These are phyloP conservation scores for Drosophila ohnishii DNA, from an alignment of 1,140 invertebrate species.

Conservation along the genomic window DNA sequence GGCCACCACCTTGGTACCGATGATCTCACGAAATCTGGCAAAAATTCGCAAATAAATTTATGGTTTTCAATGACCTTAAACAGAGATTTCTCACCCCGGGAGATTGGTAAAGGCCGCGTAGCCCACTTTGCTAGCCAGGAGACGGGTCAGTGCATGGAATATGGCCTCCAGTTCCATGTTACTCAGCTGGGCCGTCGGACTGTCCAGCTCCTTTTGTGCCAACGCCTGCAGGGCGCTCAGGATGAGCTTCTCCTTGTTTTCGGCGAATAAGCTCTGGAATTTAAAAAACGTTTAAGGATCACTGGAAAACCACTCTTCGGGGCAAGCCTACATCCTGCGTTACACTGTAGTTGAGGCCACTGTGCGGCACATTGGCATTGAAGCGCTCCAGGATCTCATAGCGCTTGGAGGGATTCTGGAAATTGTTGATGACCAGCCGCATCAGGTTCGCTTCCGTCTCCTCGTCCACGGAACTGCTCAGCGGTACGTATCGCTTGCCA, in stretches of 20 bases:
- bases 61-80: neutral
- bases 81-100: slow-evolving; percentile 86
- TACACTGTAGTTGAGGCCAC: slow-evolving; percentile 97
- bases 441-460: slow-evolving; percentile 93
- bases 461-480: slow-evolving; percentile 95
- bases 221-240: slow-evolving; percentile 90
- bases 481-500: slow-evolving; percentile 94
- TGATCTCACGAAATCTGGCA: slow-evolving; percentile 94
- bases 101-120: slow-evolving; percentile 97
- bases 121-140: slow-evolving; percentile 98
- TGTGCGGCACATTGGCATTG: slow-evolving; percentile 99
- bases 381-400: slow-evolving; percentile 94
- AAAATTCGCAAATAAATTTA: neutral
- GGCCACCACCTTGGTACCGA: slow-evolving; percentile 95
- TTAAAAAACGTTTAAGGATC: neutral
- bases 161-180: slow-evolving; percentile 93
- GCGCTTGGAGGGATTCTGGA: slow-evolving; percentile 78
- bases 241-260: slow-evolving; percentile 99
- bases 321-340: slow-evolving; percentile 94
- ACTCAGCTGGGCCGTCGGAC: slow-evolving; percentile 84
- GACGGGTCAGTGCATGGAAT: slow-evolving; percentile 95
- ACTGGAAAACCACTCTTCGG: too few relatives aligned
- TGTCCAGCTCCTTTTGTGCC: slow-evolving; percentile 88
- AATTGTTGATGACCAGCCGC: slow-evolving; percentile 83
- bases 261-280: slow-evolving; percentile 94